Conservation (phyloP, 92 coral and sea anemone species). For the Phenganax marumi region DNA sequence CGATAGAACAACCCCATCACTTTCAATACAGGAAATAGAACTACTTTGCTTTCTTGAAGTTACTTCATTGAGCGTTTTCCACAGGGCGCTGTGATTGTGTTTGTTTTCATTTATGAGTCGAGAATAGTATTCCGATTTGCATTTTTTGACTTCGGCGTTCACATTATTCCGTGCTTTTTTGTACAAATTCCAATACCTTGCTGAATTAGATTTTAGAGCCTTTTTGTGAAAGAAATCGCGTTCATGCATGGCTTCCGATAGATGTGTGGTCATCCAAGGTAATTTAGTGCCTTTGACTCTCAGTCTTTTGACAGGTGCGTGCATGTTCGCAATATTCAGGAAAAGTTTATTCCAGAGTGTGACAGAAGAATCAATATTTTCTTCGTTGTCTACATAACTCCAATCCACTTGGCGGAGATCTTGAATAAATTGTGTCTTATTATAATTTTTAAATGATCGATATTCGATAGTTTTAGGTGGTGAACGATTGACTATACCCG, state of each 20-base stretch:
- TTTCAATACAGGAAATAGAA: slow-evolving; percentile 39
- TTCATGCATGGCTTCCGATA: slow-evolving; percentile 38
- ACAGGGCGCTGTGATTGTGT: slow-evolving; percentile 47
- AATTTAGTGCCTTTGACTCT: slow-evolving; percentile 29
- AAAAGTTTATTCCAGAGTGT: slow-evolving; percentile 17
- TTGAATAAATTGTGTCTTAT: slow-evolving; percentile 43
- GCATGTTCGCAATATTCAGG: slow-evolving; percentile 16
- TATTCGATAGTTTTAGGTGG: slow-evolving; percentile 51
- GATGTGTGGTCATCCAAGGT: slow-evolving; percentile 36
- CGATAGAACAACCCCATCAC: slow-evolving; percentile 42
- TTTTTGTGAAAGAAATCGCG: slow-evolving; percentile 18
- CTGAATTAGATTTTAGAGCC: slow-evolving; percentile 43
- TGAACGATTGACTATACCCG: slow-evolving; percentile 34
- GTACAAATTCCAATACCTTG: slow-evolving; percentile 36
- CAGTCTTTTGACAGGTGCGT: slow-evolving; percentile 33
- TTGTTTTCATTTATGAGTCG: slow-evolving; percentile 50
- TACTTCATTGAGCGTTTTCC: slow-evolving; percentile 56
- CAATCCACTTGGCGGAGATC: slow-evolving; percentile 49
- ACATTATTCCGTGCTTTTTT: slow-evolving; percentile 39
- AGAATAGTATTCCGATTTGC: slow-evolving; percentile 56
- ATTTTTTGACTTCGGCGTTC: slow-evolving; percentile 51
- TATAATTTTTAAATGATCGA: slow-evolving; percentile 53
- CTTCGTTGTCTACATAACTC: slow-evolving; percentile 33
- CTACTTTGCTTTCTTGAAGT: slow-evolving; percentile 43
- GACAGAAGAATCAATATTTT: slow-evolving; percentile 35